These are phyloP conservation scores for Caenorhabditis angaria DNA, from an alignment of 2,888 invertebrate species.

Conservation along the genomic window DNA sequence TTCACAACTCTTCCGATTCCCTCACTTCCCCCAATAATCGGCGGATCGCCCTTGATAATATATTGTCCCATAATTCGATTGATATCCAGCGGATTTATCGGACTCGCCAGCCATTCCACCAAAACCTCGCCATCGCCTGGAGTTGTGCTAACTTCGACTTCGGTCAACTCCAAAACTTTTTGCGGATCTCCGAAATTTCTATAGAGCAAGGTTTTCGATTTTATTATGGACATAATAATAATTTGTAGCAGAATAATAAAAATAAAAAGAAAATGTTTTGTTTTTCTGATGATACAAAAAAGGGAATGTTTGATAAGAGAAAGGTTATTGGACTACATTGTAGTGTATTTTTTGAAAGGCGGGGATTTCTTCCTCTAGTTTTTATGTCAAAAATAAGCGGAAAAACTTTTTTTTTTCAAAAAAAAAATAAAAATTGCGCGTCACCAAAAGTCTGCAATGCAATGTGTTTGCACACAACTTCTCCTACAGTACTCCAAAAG, in stretches of 20 bases:
- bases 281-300: no score
- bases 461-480: no score
- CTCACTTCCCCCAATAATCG: conserved; percentile 90
- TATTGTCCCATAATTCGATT: conserved; percentile 57
- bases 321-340: no score
- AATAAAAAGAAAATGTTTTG: no score
- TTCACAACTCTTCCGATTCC: conserved; percentile 85
- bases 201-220: conserved; percentile 37
- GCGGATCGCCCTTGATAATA: conserved; percentile 75
- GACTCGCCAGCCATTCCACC: conserved; percentile 67
- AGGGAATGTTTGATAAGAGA: no score
- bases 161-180: conserved; percentile 41
- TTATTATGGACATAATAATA: conserved; percentile 16
- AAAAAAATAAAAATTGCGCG: no score
- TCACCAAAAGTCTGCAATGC: no score
- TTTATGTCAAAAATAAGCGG: no score
- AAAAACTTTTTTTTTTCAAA: no score
- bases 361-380: no score
- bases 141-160: conserved; percentile 32
- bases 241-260: neutral
- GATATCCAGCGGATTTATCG: conserved; percentile 67
- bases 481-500: no score
- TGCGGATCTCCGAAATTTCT: conserved; percentile 40
- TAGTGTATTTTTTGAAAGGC: no score
- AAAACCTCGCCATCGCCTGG: conserved; percentile 51